Evolutionary conservation across 1,140 invertebrate species (phyloP).

Genomic region (Bombus picipes): DNA sequence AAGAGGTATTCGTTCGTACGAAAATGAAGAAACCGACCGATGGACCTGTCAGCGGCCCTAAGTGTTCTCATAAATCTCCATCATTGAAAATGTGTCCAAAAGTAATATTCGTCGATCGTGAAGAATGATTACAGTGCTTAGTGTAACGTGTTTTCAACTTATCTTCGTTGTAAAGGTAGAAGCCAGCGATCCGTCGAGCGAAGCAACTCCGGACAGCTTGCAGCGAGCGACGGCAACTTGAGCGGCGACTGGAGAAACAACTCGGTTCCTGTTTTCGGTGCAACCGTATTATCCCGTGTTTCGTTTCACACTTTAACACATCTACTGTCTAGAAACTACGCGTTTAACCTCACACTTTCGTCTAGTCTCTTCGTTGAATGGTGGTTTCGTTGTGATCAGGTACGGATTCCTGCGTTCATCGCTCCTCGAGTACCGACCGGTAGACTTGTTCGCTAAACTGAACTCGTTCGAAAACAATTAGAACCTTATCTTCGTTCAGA

Average conservation of each 20-base stretch:
- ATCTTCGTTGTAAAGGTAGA: constrained; percentile 54
- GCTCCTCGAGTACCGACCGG: neutral
- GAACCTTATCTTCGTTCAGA: constrained; percentile 36
- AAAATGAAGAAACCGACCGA: neutral
- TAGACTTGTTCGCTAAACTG: neutral
- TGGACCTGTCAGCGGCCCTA: constrained; percentile 16
- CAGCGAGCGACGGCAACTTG: constrained; percentile 58
- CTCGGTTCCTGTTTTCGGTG: neutral
- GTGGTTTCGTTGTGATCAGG: constrained; percentile 65
- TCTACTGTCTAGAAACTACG: constrained; percentile 27
- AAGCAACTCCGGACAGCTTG: neutral
- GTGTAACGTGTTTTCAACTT: constrained; percentile 8
- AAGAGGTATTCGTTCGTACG: neutral
- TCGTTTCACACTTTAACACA: constrained; percentile 22
- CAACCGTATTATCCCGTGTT: neutral
- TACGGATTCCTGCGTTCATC: constrained; percentile 54
- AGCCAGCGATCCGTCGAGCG: neutral
- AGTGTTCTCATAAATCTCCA: constrained; percentile 70
- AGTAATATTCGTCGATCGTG: neutral
- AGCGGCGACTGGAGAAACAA: neutral
- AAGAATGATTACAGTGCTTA: constrained; percentile 2
- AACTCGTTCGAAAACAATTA: constrained; percentile 22
- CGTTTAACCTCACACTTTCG: constrained; percentile 14
- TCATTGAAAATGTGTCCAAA: constrained; percentile 24
- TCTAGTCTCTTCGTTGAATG: constrained; percentile 41